Percentiles rank a stretch among this genome's conserved stretches.
phyloP scores from a whole-genome alignment of 2,113 vertebrate species.

The Thamnaconus septentrionalis region DNA sequence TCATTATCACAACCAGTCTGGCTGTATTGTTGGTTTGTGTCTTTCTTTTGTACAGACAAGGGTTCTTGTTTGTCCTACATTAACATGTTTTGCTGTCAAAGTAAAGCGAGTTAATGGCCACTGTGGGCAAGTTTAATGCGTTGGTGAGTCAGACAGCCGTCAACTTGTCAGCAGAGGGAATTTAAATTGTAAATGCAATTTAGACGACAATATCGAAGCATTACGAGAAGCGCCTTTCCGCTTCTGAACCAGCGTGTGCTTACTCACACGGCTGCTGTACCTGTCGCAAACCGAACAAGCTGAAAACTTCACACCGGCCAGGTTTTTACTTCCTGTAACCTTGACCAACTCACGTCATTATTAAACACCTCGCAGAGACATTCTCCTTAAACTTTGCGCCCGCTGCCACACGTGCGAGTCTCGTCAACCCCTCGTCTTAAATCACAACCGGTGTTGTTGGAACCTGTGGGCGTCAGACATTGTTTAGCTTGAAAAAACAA shows the following conservation, averaged over 20 bases:
- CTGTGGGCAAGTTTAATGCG: no score
- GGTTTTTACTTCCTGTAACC: conserved; percentile 42
- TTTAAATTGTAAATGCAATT: no score
- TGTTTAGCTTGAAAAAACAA: conserved; percentile 37
- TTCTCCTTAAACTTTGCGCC: neutral
- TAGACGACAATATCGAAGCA: no score
- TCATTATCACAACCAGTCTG: neutral
- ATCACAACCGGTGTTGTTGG: neutral
- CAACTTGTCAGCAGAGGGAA: no score
- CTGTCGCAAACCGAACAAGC: conserved; percentile 32
- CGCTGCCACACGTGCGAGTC: neutral
- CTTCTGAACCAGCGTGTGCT: no score
- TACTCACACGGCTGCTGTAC: conserved; percentile 2
- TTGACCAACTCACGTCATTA: neutral
- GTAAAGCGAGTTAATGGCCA: no score
- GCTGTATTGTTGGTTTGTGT: neutral
- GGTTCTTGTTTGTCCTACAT: no score
- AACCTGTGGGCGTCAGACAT: conserved; percentile 11
- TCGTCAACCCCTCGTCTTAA: neutral
- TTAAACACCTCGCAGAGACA: neutral
- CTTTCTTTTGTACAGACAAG: no score
- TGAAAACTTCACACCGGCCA: conserved; percentile 14
- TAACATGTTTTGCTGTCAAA: no score
- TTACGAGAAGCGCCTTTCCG: no score
- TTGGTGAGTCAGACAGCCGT: no score